Evolutionary conservation across 2,113 vertebrate species (phyloP).

Genomic region (Aleadryas rufinucha): DNA sequence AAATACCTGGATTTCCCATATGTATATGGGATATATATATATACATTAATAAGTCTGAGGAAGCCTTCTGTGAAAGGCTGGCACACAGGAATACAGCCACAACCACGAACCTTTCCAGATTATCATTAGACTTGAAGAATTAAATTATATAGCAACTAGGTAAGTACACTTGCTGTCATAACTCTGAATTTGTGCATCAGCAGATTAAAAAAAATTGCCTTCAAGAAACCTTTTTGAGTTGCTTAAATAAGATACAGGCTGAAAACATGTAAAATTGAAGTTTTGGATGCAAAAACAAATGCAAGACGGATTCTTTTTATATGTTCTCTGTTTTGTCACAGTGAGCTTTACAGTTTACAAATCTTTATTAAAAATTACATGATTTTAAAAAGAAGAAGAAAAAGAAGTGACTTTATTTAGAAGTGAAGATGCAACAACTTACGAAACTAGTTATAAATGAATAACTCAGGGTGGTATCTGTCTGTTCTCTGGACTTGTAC

Average conservation of each 20-base stretch:
- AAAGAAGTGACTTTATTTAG: not conserved
- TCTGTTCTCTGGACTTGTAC: not conserved
- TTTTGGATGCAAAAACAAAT: not conserved
- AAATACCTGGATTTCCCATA: not conserved
- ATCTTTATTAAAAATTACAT: not conserved
- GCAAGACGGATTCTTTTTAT: not conserved
- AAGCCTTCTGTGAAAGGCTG: not conserved
- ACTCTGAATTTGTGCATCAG: not conserved
- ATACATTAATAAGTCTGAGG: not conserved
- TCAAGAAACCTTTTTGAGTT: not conserved
- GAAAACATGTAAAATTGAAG: not conserved
- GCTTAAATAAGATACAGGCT: not conserved
- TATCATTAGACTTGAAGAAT: not conserved
- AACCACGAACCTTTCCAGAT: not conserved
- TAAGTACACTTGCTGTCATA: not conserved
- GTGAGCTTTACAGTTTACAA: not conserved
- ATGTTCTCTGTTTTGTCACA: not conserved
- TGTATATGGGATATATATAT: not conserved
- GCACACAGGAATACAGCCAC: not conserved
- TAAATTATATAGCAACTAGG: not conserved
- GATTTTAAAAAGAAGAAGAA: not conserved
- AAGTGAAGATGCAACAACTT: not conserved
- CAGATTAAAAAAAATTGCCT: not conserved
- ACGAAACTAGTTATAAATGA: not conserved
- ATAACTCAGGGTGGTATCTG: not conserved